Percentiles rank a stretch among this genome's conserved stretches.
Conservation (phyloP, 2,113 vertebrate genomes). For the Paratilapia polleni region DNA sequence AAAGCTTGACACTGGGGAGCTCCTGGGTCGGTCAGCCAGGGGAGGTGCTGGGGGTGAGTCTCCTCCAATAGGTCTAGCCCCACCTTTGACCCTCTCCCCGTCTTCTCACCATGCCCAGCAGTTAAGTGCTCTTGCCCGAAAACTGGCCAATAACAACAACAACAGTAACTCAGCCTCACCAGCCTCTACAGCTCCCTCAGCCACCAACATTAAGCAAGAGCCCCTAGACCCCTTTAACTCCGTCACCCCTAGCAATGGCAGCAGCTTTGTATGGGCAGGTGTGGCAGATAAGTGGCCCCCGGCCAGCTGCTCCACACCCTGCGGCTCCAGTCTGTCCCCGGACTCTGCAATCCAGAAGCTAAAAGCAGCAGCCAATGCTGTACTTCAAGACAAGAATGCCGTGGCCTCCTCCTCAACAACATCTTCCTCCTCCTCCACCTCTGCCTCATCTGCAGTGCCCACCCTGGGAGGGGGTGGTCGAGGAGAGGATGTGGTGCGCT, state of each 20-base stretch:
- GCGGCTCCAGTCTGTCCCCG: constrained; percentile 90
- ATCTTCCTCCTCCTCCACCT: constrained; percentile 79
- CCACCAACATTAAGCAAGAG: constrained; percentile 81
- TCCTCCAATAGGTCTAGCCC: constrained; percentile 82
- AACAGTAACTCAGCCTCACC: constrained; percentile 77
- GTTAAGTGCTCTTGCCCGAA: constrained; percentile 94
- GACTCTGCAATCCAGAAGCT: constrained; percentile 98
- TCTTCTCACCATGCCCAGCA: constrained; percentile 96
- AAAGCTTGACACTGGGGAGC: constrained; percentile 85
- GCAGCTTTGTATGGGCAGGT: constrained; percentile 90
- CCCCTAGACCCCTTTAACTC: constrained; percentile 78
- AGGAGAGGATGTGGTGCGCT: constrained; percentile 90
- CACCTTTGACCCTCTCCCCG: constrained; percentile 88
- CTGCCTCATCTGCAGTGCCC: constrained; percentile 71
- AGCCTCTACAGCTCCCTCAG: constrained; percentile 75
- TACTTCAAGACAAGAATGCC: constrained; percentile 95
- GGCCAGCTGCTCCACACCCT: constrained; percentile 85
- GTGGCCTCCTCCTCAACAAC: constrained; percentile 74
- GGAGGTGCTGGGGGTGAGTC: constrained; percentile 85
- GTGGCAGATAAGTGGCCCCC: constrained; percentile 95
- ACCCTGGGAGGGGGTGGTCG: constrained; percentile 69
- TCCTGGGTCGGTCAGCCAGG: constrained; percentile 78
- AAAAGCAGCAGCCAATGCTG: constrained; percentile 96
- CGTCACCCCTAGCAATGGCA: constrained; percentile 85
- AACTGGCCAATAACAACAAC: constrained; percentile 87